Base-by-base conservation (phyloP, 2,113 vertebrate species). In the Microcebus jonahi region DNA sequence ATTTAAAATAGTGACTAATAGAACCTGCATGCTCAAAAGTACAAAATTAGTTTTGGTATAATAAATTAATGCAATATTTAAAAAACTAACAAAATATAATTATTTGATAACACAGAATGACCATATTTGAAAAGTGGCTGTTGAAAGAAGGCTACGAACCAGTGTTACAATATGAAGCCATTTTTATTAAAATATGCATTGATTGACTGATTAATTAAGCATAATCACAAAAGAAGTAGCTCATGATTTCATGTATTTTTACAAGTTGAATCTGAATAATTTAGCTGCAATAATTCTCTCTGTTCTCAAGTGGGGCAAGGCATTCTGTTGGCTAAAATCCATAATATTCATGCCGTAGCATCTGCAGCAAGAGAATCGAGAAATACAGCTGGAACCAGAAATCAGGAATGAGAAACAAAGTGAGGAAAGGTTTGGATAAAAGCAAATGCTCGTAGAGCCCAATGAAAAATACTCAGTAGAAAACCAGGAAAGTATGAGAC, bases 121-220 rank as follows among this genome's bases (percentile, higher is more conserved):
- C 36, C 29, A 67, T 81, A 34, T 92, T 91, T 83, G 31, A 31
- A 57, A 87, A 68, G 8, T 12, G 5, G 5, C 23, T 0, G 17
- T 36, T 53, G 42, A 63, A 34, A 68, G 31, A 31, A 90, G 86
- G 48, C 45, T 57, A 82, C n/a, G 67, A 95, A 76, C 73, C 11
- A 71, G 18, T 13, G 31, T 70, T 73, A 77, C 5, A 27, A 9
- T 42, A 59, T 23, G 18, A 50, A 81, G 18, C 4, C 5, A 73
- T 59, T 50, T 77, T 89, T 80, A 42, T 89, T 84, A 53, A 96
- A 79, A 77, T 18, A 91, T 77, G 14, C 79, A 81, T 53, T 91
- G 48, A 96, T 45, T 94, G 67, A 67, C 79, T 92, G 68, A 83
- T 94, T 85, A 80, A 85, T 81, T 88, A 87, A 55, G 53, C 59